These are phyloP conservation scores for Hippoglossus hippoglossus DNA, from an alignment of 2,797 vertebrate species.

Conservation along the genomic window DNA sequence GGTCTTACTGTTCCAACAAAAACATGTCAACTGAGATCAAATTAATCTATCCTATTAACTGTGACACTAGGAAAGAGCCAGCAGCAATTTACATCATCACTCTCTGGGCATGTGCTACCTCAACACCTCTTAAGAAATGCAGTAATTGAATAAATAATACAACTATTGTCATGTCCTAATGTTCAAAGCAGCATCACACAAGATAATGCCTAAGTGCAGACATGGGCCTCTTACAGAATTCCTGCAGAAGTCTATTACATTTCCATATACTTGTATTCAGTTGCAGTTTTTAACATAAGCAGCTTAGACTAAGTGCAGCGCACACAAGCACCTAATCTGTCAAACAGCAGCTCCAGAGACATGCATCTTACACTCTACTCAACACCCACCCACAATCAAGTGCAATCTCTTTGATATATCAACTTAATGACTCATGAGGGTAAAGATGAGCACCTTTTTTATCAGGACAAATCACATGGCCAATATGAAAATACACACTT, in stretches of 20 bases:
- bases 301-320: constrained; percentile 35
- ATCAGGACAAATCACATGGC: background rate
- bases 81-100: background rate
- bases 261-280: background rate
- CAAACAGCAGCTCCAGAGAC: constrained; percentile 21
- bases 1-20: background rate
- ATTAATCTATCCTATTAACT: background rate
- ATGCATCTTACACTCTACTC: background rate
- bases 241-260: constrained; percentile 2
- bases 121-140: background rate
- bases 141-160: background rate
- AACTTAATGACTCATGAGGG: background rate
- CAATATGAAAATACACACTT: background rate
- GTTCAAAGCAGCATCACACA: background rate
- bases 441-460: background rate
- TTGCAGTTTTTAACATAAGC: constrained; percentile 38
- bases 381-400: background rate
- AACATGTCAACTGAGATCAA: constrained; percentile 15
- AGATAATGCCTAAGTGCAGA: background rate
- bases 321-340: constrained; percentile 32
- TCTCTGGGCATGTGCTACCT: background rate
- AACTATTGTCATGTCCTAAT: background rate
- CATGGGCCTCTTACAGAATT: background rate
- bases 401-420: background rate
- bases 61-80: background rate